Conservation (phyloP, 2,888 invertebrate genomes). For the Lysandra bellargus region DNA sequence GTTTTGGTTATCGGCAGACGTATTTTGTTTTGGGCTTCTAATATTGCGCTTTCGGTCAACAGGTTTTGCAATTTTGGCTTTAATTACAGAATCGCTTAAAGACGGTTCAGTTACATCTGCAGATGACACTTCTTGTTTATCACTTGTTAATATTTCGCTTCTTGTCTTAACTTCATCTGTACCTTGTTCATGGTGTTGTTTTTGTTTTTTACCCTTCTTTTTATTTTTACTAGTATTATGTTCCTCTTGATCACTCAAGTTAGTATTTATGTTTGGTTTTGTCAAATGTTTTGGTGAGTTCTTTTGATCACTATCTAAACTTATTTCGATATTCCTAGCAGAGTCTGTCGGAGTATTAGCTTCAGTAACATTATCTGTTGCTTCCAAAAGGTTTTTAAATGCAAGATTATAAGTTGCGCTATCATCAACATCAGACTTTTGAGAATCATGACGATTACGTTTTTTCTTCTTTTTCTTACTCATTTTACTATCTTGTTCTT, state of each 20-base stretch:
- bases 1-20: background rate
- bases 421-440: conserved; percentile 59
- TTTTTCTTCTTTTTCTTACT: conserved; percentile 72
- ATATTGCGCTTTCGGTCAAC: conserved; percentile 63
- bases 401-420: conserved; percentile 53
- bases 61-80: conserved; percentile 65
- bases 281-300: conserved; percentile 23
- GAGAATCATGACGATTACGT: conserved; percentile 60
- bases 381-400: conserved; percentile 55
- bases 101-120: background rate
- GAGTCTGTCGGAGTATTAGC: conserved; percentile 30
- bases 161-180: conserved; percentile 46
- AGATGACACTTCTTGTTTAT: background rate
- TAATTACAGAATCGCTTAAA: conserved; percentile 36
- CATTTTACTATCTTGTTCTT: conserved; percentile 48
- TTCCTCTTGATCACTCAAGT: conserved; percentile 44
- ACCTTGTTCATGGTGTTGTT: conserved; percentile 33
- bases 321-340: background rate
- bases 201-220: conserved; percentile 44
- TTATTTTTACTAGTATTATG: conserved; percentile 38
- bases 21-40: conserved; percentile 32
- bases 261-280: conserved; percentile 23
- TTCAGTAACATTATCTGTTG: conserved; percentile 31
- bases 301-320: conserved; percentile 30
- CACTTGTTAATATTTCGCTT: background rate